Evolutionary conservation across 2,113 vertebrate genomes (phyloP), one percentile per base, ranked within the genome.

Genomic region (Pleuronectes platessa): DNA sequence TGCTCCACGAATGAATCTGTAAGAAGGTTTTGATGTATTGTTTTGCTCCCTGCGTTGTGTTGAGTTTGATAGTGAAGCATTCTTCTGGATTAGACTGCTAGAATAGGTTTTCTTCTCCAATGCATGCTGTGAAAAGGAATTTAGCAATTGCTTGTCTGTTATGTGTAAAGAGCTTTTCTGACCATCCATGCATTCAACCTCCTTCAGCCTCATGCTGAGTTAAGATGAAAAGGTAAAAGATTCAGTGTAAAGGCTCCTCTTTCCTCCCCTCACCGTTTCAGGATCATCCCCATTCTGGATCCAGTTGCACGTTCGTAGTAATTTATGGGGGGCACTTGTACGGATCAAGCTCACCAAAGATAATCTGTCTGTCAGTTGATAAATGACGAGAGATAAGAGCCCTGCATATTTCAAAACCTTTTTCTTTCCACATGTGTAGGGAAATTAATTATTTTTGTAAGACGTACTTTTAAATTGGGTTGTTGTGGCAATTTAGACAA

Each of bases 1-100:
- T 76, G 79, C 72, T 81, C 60, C 63, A 27, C 11, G 23, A 61
- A 21, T 51, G 49, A 56, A 55, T 27, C 2, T 66, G 71, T 61
- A 2, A 20, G 2, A 1, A 4, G 42, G 23, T 17, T 68, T 73
- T 63, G 24, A 8, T 54, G n/a, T 31, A 18, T 62, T 72, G n/a
- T 23, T 65, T 37, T 23, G 74, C 60, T 65, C 24, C 60, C 3
- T 21, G 35, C 5, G 13, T 14, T n/a, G 18, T 54, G 51, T n/a
- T n/a, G 51, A 15, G 18, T 3, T 54, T 21, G 20, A 20, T 2
- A 9, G 51, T 6, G 7, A 20, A 4, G 20, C 51, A 8, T 20
- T 54, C 5, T n/a, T 70, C 45, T 58, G 18, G 40, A 27, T 68
- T 63, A 18, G 21, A 35, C 31, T 24, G 45, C n/a, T 14, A 42